Base-by-base conservation (phyloP, 1,140 invertebrate species). In the Heterodera schachtii region DNA sequence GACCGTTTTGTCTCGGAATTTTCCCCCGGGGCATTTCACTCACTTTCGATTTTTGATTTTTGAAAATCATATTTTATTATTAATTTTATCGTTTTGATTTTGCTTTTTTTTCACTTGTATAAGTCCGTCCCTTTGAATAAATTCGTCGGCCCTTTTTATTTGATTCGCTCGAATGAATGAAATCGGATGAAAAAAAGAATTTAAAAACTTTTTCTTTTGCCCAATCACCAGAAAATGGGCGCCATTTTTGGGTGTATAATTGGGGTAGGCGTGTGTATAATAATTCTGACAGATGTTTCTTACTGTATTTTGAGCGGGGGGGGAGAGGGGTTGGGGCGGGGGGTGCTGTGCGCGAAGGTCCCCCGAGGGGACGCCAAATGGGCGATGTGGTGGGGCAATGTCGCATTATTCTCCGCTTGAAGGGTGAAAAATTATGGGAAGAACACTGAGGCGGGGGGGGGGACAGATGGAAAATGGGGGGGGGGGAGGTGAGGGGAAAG, bases 221-320 rank as follows among this genome's bases (percentile, higher is more conserved):
- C 57, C 57, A 60, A 60, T 60, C 11, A 60, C 11, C 57, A 60
- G 11, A 46, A 71, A 71, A 71, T 31, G 69, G 21, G 69, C 69
- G 69, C 69, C 69, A 71, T 43, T 71, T 71, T 41, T 71, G 69
- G 67, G 21, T 46, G 44, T 46, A 71, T 71, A 71, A 71, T 71
- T 43, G 44, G 1, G 69, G 31, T n/a, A 71, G 44, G 31, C 11
- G 31, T 5, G 49, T 52, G 49, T 52, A 52, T 52, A 52, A 52
- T 52, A 52, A 52, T 52, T 52, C 49, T 6, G 49, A 52, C 49
- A 52, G 49, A 52, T 52, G 49, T 52, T 52, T 52, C 49, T 52
- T 52, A 52, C 49, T 52, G 49, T 52, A 52, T 52, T 52, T 52
- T 52, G 6, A 16, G 57, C 4, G 16, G 9, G 57, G 49, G 57